phyloP scores from a whole-genome alignment of 2,888 invertebrate genomes.

The Drosophila prostipennis region DNA sequence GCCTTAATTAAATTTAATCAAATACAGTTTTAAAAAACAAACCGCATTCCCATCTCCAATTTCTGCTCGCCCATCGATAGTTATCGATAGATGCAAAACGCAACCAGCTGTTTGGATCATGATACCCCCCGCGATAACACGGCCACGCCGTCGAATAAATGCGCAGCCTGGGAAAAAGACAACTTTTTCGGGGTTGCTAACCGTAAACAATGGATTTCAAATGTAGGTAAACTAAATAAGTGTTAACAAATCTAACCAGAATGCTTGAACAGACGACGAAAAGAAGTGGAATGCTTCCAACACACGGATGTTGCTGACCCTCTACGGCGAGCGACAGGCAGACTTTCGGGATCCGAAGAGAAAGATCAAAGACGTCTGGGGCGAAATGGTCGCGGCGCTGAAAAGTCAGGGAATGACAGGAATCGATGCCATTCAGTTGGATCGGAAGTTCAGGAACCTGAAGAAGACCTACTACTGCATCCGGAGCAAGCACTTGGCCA shows the following conservation, averaged over 20 bases:
- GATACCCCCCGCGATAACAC: conserved; percentile 12
- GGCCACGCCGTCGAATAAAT: neutral
- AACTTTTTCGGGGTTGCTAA: neutral
- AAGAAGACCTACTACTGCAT: conserved; percentile 26
- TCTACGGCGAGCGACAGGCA: conserved; percentile 3
- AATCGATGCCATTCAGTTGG: conserved; percentile 27
- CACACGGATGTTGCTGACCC: conserved; percentile 4
- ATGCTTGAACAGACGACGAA: neutral
- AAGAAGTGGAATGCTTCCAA: conserved; percentile 10
- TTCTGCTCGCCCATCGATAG: conserved; percentile 5
- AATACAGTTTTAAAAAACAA: too few relatives aligned
- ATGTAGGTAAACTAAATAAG: neutral
- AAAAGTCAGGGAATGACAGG: conserved; percentile 10
- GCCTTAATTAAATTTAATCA: too few relatives aligned
- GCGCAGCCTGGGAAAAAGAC: neutral
- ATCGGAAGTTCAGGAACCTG: conserved; percentile 31
- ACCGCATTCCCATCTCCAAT: conserved; percentile 1
- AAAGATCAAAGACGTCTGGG: conserved; percentile 25
- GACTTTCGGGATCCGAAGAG: conserved; percentile 5
- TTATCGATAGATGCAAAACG: conserved; percentile 3
- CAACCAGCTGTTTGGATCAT: conserved; percentile 29
- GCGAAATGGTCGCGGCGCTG: conserved; percentile 10
- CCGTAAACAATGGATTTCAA: conserved; percentile 13
- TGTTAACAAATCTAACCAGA: neutral
- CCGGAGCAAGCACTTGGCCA: neutral